phyloP scores from a whole-genome alignment of 2,113 vertebrate genomes.

The Syngnathus floridae region DNA sequence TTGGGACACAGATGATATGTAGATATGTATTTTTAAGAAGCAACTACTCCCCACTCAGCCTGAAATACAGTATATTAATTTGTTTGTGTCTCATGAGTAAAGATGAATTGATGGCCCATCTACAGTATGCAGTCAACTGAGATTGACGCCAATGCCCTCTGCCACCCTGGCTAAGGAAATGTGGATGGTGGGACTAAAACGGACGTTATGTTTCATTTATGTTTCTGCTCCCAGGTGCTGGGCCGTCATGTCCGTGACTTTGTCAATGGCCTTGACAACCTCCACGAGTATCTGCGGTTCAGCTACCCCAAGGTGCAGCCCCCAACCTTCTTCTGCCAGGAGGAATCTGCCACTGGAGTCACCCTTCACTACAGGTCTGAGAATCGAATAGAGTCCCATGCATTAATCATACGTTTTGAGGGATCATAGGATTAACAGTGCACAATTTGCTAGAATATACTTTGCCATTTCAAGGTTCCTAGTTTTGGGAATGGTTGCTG shows the following conservation, averaged over 20 bases:
- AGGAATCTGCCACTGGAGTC: slow-evolving; percentile 71
- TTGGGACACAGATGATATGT: no score
- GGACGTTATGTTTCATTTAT: background rate
- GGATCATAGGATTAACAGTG: background rate
- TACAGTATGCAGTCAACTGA: background rate
- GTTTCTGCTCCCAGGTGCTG: slow-evolving; percentile 52
- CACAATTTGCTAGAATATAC: background rate
- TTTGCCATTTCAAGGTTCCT: background rate
- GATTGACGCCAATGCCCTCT: background rate
- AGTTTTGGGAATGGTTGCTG: background rate
- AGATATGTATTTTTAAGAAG: no score
- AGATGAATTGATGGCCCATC: no score
- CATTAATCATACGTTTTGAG: background rate
- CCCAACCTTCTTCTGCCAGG: slow-evolving; percentile 75
- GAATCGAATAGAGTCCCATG: background rate
- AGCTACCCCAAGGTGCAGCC: slow-evolving; percentile 75
- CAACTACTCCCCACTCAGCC: no score
- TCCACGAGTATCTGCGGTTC: slow-evolving; percentile 73
- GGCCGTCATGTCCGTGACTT: slow-evolving; percentile 70
- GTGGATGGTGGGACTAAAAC: background rate
- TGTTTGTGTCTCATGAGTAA: no score
- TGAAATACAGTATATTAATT: no score
- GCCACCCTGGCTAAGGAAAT: no score
- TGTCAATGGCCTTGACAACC: slow-evolving; percentile 72
- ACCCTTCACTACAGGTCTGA: slow-evolving; percentile 72